A percentile compares a stretch with the other conserved stretches of the same genome.
These are phyloP conservation scores for Himalopsyche phryganea DNA, from an alignment of 1,140 invertebrate species.

Conservation along the genomic window DNA sequence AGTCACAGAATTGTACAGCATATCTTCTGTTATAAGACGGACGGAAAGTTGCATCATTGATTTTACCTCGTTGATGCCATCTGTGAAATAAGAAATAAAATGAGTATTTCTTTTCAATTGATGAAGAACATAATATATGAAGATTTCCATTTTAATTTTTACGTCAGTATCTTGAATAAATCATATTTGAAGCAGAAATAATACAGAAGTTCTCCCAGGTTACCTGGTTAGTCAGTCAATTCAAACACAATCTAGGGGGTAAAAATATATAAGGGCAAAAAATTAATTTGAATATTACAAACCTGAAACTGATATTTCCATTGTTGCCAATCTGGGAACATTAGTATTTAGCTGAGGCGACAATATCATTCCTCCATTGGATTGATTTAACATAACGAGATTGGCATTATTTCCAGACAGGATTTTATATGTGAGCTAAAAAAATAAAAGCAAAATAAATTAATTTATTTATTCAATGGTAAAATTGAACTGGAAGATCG, in stretches of 20 bases:
- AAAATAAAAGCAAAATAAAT: constrained; percentile 33
- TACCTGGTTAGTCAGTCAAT: too few relatives aligned
- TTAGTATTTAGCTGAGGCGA: constrained; percentile 94
- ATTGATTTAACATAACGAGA: constrained; percentile 78
- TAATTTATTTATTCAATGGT: too few relatives aligned
- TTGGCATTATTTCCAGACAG: constrained; percentile 91
- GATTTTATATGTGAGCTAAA: constrained; percentile 68
- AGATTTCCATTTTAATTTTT: neutral
- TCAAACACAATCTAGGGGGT: too few relatives aligned
- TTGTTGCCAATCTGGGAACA: constrained; percentile 87
- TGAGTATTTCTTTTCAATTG: constrained; percentile 2
- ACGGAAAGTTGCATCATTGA: constrained; percentile 87
- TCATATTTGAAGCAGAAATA: too few relatives aligned
- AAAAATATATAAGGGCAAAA: too few relatives aligned
- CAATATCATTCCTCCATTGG: constrained; percentile 79
- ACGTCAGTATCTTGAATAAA: too few relatives aligned
- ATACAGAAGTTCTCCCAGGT: too few relatives aligned
- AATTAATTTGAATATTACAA: constrained; percentile 33
- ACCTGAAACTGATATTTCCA: constrained; percentile 91
- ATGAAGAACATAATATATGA: constrained; percentile 1
- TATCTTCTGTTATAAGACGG: constrained; percentile 87
- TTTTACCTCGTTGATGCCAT: constrained; percentile 88
- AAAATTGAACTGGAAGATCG: too few relatives aligned
- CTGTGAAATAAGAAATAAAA: constrained; percentile 45
- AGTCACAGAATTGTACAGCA: constrained; percentile 93